Conservation (phyloP, 2,113 vertebrate species). For the Tamias sibiricus region DNA sequence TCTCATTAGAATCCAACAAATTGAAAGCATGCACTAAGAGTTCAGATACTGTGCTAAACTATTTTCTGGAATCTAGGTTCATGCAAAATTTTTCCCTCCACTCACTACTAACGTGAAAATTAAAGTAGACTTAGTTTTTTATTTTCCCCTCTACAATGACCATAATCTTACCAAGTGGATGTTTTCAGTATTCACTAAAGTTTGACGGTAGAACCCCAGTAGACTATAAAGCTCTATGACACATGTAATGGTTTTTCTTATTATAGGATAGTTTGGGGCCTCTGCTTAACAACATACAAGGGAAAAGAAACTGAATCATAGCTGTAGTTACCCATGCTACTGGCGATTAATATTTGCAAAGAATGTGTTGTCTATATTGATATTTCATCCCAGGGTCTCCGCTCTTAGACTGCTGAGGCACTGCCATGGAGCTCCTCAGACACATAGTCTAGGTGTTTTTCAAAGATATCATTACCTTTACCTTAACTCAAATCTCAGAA, state of each 20-base stretch:
- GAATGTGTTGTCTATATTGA: neutral
- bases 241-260: neutral
- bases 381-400: neutral
- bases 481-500: neutral
- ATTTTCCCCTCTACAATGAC: constrained; percentile 31
- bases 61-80: neutral
- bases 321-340: neutral
- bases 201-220: constrained; percentile 52
- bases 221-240: constrained; percentile 47
- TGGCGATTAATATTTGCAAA: neutral
- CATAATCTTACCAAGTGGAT: neutral
- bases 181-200: constrained; percentile 45
- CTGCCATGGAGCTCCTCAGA: neutral
- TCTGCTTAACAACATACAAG: constrained; percentile 20
- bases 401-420: neutral
- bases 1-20: constrained; percentile 1
- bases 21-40: neutral
- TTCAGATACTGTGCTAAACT: neutral
- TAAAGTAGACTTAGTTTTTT: constrained; percentile 50
- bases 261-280: neutral
- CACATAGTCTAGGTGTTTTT: neutral
- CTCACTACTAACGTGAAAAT: constrained; percentile 32
- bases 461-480: constrained; percentile 52
- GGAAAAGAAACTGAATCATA: constrained; percentile 12
- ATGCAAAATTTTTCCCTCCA: neutral